Percentiles rank a stretch among this genome's conserved stretches.
Conservation (phyloP, 2,888 invertebrate species). For the Lamproptera curius region DNA sequence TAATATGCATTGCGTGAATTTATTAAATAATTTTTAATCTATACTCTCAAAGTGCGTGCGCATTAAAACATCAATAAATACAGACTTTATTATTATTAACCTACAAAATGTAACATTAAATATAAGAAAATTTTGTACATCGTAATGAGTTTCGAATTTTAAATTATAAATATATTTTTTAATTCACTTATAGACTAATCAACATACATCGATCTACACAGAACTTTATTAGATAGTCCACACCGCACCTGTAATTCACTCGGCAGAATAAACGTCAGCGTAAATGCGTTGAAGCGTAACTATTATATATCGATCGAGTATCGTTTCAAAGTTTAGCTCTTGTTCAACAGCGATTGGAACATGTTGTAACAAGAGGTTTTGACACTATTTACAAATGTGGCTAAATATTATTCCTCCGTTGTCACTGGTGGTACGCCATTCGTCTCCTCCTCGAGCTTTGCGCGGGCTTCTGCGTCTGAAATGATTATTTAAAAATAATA, state of each 20-base stretch:
- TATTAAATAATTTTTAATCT: background rate
- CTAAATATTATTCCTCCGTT: conserved; percentile 75
- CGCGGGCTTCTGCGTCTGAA: conserved; percentile 77
- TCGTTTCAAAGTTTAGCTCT: conserved; percentile 37
- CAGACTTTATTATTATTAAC: background rate
- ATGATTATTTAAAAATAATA: too few species aligned
- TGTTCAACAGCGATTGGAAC: conserved; percentile 59
- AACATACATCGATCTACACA: background rate
- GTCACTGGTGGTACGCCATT: conserved; percentile 45
- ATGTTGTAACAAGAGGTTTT: conserved; percentile 64
- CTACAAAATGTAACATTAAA: too few species aligned
- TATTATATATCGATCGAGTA: conserved; percentile 21
- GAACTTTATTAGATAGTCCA: background rate
- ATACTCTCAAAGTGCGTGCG: background rate
- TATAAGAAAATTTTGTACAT: background rate
- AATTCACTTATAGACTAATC: too few species aligned
- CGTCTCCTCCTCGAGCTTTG: conserved; percentile 66
- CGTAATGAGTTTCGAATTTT: background rate
- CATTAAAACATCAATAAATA: background rate
- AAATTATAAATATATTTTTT: background rate
- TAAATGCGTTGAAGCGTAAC: conserved; percentile 18
- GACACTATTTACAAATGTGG: conserved; percentile 72
- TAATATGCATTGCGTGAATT: background rate
- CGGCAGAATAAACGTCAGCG: background rate
- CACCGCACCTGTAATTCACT: background rate